Conservation (phyloP, 2,113 vertebrate genomes). For the Plotosus lineatus region DNA sequence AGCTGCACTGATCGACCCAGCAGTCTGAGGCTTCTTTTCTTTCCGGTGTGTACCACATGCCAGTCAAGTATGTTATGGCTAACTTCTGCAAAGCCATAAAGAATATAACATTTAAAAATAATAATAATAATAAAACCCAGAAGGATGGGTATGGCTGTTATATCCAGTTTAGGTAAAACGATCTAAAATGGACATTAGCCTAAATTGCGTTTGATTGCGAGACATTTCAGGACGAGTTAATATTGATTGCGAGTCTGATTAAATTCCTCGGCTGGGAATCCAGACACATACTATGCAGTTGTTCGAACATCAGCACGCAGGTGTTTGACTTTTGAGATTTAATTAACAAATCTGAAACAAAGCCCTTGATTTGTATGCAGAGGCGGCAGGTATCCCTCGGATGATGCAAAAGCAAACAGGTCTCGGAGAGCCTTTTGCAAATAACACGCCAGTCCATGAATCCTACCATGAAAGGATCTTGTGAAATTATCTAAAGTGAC, state of each 20-base stretch:
- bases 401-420: constrained; percentile 15
- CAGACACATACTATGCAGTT: constrained; percentile 1
- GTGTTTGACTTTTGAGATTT: constrained; percentile 33
- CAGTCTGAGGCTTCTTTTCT: constrained; percentile 9
- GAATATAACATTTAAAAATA: no score
- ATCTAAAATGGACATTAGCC: constrained; percentile 10
- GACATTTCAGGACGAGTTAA: background rate
- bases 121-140: no score
- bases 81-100: background rate
- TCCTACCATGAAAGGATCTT: background rate
- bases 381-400: constrained; percentile 6
- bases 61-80: background rate
- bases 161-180: background rate
- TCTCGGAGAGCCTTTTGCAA: background rate
- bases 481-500: background rate
- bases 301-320: constrained; percentile 9
- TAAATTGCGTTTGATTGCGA: constrained; percentile 27
- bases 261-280: constrained; percentile 30
- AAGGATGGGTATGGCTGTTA: no score
- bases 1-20: constrained; percentile 13
- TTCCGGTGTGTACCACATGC: constrained; percentile 3
- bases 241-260: constrained; percentile 42
- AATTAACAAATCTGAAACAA: constrained; percentile 43
- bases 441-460: no score
- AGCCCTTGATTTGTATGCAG: constrained; percentile 38